These are phyloP conservation scores for Callyntrura sp. DNA, from an alignment of 2,888 invertebrate species.

Conservation along the genomic window DNA sequence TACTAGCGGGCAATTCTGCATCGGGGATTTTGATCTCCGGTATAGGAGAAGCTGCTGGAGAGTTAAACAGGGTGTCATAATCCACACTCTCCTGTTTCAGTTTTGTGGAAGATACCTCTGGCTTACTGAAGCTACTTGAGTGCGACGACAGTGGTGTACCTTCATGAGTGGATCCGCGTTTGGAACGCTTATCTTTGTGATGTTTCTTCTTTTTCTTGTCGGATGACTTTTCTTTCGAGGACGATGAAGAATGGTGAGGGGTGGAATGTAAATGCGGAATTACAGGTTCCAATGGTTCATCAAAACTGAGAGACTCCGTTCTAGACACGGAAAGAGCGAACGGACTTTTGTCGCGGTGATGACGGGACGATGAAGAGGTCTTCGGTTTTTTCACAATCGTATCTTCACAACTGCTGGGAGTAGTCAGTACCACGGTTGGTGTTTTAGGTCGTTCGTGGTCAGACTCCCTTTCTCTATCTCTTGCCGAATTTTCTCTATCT, in stretches of 20 bases:
- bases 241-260: slow-evolving; percentile 16
- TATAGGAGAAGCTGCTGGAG: slow-evolving; percentile 70
- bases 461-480: too few relatives aligned
- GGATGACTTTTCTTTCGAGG: slow-evolving; percentile 56
- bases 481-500: too few relatives aligned
- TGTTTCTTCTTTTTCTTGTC: slow-evolving; percentile 95
- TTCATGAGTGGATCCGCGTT: slow-evolving; percentile 89
- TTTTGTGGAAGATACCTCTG: slow-evolving; percentile 45
- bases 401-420: slow-evolving; percentile 75
- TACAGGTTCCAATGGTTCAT: slow-evolving; percentile 14
- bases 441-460: slow-evolving; percentile 80
- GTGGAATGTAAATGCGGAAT: slow-evolving; percentile 8
- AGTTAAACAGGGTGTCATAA: slow-evolving; percentile 82
- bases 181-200: slow-evolving; percentile 90
- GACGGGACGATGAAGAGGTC: slow-evolving; percentile 51
- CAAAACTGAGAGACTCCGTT: slow-evolving; percentile 54
- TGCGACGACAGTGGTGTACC: slow-evolving; percentile 66
- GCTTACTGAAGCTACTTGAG: slow-evolving; percentile 64
- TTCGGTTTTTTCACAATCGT: slow-evolving; percentile 63
- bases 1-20: background rate
- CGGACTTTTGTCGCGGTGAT: slow-evolving; percentile 68
- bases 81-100: slow-evolving; percentile 79
- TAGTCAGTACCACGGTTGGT: slow-evolving; percentile 74
- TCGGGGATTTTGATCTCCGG: slow-evolving; percentile 63
- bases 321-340: slow-evolving; percentile 29